Percentiles rank a stretch among this genome's conserved stretches.
phyloP scores from a whole-genome alignment of 2,888 invertebrate species.

The Spodoptera picta region DNA sequence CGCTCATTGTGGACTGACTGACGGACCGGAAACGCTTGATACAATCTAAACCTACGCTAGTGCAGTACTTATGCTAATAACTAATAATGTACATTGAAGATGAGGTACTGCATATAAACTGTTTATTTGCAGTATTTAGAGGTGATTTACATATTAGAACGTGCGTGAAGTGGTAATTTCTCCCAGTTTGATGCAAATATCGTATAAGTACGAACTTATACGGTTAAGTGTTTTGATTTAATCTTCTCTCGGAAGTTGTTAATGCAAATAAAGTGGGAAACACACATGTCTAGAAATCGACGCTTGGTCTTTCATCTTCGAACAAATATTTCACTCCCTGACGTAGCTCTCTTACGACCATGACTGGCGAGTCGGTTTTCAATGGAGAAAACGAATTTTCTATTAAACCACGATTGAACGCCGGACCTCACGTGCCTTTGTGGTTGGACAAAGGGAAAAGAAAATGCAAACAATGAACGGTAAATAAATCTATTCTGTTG shows the following conservation, averaged over 20 bases:
- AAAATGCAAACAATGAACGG: constrained; percentile 34
- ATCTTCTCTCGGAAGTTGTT: constrained; percentile 21
- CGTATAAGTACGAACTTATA: not conserved
- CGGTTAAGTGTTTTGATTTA: constrained; percentile 16
- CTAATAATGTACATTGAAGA: constrained; percentile 39
- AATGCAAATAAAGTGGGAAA: constrained; percentile 4
- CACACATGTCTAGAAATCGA: not conserved
- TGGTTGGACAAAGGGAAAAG: constrained; percentile 23
- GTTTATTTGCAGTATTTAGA: constrained; percentile 35
- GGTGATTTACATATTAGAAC: constrained; percentile 35
- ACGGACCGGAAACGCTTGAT: constrained; percentile 77
- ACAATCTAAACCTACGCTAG: constrained; percentile 67
- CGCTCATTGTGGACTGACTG: constrained; percentile 67
- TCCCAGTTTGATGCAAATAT: constrained; percentile 30
- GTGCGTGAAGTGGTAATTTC: constrained; percentile 26
- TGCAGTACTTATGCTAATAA: constrained; percentile 57
- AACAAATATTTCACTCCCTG: constrained; percentile 12
- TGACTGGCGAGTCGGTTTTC: constrained; percentile 43
- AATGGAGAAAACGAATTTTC: constrained; percentile 48
- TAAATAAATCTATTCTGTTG: constrained; percentile 25
- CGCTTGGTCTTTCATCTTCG: not conserved
- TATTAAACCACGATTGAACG: constrained; percentile 28
- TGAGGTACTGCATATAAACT: constrained; percentile 41
- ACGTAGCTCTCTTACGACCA: constrained; percentile 35
- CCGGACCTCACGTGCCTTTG: constrained; percentile 11